These are phyloP conservation scores for Probosciger aterrimus DNA, from an alignment of 2,113 vertebrate species.

Conservation along the genomic window DNA sequence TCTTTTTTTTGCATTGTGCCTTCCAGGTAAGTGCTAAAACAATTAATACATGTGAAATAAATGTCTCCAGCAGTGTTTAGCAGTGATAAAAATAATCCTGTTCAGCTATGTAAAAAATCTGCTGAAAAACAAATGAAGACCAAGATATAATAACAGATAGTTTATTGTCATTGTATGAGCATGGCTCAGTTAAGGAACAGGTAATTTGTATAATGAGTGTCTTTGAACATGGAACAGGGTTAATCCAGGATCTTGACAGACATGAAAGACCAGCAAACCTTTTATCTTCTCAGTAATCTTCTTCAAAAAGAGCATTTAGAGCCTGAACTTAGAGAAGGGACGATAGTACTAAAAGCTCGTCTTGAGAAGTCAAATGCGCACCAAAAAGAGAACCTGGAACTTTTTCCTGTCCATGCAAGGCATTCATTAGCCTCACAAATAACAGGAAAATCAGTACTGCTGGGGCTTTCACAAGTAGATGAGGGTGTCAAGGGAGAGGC, in stretches of 20 bases:
- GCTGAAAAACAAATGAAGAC: not conserved
- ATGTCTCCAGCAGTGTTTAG: not conserved
- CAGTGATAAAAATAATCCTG: not conserved
- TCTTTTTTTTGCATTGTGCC: not conserved
- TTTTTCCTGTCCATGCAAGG: slow-evolving; percentile 25
- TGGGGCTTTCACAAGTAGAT: slow-evolving; percentile 56
- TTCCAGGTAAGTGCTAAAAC: not conserved
- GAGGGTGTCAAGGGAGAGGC: slow-evolving; percentile 56
- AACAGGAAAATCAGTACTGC: slow-evolving; percentile 58
- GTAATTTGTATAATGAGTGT: not conserved
- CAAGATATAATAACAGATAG: not conserved
- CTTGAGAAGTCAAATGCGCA: not conserved
- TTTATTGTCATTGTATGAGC: not conserved
- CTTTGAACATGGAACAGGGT: not conserved
- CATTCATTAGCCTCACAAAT: slow-evolving; percentile 55
- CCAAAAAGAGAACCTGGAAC: slow-evolving; percentile 12
- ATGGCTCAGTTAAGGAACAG: not conserved
- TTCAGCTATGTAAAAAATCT: not conserved
- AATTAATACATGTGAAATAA: not conserved
- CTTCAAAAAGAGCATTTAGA: not conserved
- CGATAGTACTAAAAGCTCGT: not conserved
- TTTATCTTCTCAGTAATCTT: not conserved
- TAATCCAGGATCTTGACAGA: not conserved
- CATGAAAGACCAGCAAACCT: not conserved
- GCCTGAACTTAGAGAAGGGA: not conserved